These are phyloP conservation scores for Iphiclides podalirius DNA, from an alignment of 2,888 invertebrate species.

Conservation along the genomic window DNA sequence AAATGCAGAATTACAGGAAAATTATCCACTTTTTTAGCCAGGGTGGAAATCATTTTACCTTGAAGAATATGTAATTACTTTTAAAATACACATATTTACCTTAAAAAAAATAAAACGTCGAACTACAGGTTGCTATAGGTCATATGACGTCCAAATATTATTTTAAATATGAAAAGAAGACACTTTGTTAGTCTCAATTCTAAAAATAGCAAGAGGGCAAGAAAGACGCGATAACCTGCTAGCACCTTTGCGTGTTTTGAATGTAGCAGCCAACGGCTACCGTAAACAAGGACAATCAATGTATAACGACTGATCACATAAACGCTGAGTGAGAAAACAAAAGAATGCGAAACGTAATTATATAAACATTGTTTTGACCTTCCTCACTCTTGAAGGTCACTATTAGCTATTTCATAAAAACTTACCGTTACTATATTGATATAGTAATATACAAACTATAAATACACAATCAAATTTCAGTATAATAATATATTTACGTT, in stretches of 20 bases:
- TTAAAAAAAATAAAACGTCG: no score
- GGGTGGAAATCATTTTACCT: no score
- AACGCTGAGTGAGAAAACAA: slow-evolving; percentile 37
- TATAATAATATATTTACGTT: background rate
- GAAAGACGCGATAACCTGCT: slow-evolving; percentile 41
- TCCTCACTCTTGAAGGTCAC: slow-evolving; percentile 60
- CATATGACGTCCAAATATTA: no score
- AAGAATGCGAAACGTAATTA: slow-evolving; percentile 46
- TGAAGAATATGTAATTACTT: no score
- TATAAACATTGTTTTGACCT: slow-evolving; percentile 67
- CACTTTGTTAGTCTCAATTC: slow-evolving; percentile 28
- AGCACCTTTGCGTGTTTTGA: slow-evolving; percentile 38
- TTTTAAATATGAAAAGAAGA: no score
- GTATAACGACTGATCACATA: slow-evolving; percentile 40
- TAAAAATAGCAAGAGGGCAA: slow-evolving; percentile 49
- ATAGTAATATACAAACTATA: slow-evolving; percentile 31
- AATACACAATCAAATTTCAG: slow-evolving; percentile 21
- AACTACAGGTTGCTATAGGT: no score
- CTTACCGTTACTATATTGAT: background rate
- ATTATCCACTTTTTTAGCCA: no score
- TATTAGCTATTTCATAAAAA: slow-evolving; percentile 23
- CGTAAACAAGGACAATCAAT: slow-evolving; percentile 48
- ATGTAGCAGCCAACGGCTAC: slow-evolving; percentile 30
- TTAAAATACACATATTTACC: no score
- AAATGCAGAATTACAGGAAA: no score